phyloP scores from a whole-genome alignment of 2,797 vertebrate species.

The Carduelis carduelis region DNA sequence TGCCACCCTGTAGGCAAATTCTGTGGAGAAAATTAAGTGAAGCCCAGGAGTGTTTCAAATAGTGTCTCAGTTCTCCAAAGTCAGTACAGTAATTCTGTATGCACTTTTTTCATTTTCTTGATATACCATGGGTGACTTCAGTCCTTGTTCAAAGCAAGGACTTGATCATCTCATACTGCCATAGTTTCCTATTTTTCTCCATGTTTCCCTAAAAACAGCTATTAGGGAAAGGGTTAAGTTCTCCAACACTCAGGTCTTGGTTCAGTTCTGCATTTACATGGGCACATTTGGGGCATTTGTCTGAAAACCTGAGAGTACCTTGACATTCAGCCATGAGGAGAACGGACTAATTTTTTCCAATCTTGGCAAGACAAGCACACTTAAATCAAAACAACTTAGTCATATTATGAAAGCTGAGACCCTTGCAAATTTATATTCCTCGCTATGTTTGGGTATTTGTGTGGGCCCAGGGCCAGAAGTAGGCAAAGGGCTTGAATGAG shows the following conservation, averaged over 20 bases:
- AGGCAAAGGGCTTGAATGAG: not conserved
- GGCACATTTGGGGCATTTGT: not conserved
- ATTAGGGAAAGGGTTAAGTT: not conserved
- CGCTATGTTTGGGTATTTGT: not conserved
- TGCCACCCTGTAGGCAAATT: not conserved
- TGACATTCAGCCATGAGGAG: constrained; percentile 25
- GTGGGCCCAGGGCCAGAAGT: not conserved
- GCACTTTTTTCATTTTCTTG: not conserved
- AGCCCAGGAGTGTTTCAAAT: not conserved
- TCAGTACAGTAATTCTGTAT: not conserved
- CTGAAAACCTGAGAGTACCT: constrained; percentile 25
- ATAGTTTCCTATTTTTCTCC: not conserved
- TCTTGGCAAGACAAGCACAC: constrained; percentile 22
- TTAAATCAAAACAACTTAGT: constrained; percentile 61
- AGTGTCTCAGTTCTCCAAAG: not conserved
- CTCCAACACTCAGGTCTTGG: not conserved
- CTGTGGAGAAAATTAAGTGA: not conserved
- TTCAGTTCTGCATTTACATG: not conserved
- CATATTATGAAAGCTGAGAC: constrained; percentile 57
- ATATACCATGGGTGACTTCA: not conserved
- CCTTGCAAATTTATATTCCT: constrained; percentile 41
- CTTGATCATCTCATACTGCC: not conserved
- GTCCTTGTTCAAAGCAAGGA: not conserved
- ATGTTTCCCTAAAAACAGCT: not conserved
- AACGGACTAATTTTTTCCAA: constrained; percentile 51